phyloP scores from a whole-genome alignment of 2,888 invertebrate species.

The Sceliomorpha sp. region DNA sequence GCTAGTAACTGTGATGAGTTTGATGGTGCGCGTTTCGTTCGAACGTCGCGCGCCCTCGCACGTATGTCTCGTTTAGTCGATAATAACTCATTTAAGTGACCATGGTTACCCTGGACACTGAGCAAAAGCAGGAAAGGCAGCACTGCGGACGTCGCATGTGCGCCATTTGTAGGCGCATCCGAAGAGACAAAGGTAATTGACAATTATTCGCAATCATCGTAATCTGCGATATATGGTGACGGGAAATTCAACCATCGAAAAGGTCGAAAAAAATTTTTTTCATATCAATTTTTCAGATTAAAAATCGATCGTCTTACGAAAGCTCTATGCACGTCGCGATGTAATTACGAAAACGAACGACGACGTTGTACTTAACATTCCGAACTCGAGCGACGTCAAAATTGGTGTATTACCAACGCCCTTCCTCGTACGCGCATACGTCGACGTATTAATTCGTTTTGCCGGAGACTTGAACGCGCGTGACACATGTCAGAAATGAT shows the following conservation, averaged over 20 bases:
- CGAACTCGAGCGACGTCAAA: too few relatives aligned
- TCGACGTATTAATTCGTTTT: slow-evolving; percentile 10
- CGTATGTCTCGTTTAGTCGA: slow-evolving; percentile 10
- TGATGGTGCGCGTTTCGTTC: slow-evolving; percentile 29
- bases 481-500: slow-evolving; percentile 7
- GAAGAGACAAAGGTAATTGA: slow-evolving; percentile 77
- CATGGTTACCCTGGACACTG: slow-evolving; percentile 79
- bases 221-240: too few relatives aligned
- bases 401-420: neutral
- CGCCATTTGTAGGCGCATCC: slow-evolving; percentile 79
- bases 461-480: slow-evolving; percentile 60
- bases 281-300: too few relatives aligned
- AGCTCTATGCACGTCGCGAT: too few relatives aligned
- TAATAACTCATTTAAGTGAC: slow-evolving; percentile 50
- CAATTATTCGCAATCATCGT: slow-evolving; percentile 13
- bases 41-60: slow-evolving; percentile 4
- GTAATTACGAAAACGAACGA: too few relatives aligned
- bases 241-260: too few relatives aligned
- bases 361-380: too few relatives aligned
- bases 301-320: too few relatives aligned
- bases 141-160: slow-evolving; percentile 78
- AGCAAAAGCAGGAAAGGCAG: slow-evolving; percentile 78
- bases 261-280: too few relatives aligned
- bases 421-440: neutral
- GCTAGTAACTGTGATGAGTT: slow-evolving; percentile 49